Evolutionary conservation across 1,140 invertebrate species (phyloP), one percentile per base, ranked within the genome.

Genomic region (Lamellibrachia luymesi): DNA sequence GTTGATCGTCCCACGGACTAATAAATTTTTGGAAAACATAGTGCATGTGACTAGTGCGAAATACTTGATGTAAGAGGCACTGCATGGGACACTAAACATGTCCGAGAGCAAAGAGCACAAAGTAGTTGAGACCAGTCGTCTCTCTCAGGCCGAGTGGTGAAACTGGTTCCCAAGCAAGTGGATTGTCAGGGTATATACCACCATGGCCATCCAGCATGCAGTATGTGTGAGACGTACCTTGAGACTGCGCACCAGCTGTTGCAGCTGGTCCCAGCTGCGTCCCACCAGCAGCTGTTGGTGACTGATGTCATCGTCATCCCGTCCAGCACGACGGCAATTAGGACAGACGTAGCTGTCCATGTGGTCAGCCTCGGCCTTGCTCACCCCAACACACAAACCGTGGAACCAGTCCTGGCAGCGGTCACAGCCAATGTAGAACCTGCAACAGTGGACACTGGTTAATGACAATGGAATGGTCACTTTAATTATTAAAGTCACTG

Each of bases 401-500:
- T 99, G 99, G 96, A 99, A 99, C 99, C 99, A 99, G 96, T 99
- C 98, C 96, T 99, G 98, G 96, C 99, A 99, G 92, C 98, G 97
- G 96, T 99, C 99, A 96, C 99, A 99, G 95, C 98, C 99, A 95
- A 99, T 99, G 96, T 99, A 99, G 96, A 99, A 99, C 96, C 98
- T 98, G 94, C 7, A 92, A 92, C 22, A 93, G 91, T 90, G 92
- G 51, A 92, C 38, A 51, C 6, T 92, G 38, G 92, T 7, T 17
- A 51, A n/a, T 52, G 50, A 80, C 5, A 7, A 64, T 93, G 10
- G 90, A 50, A 91, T 10, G 51, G n/a, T n/a, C n/a, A n/a, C n/a
- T n/a, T n/a, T n/a, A n/a, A n/a, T n/a, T n/a, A n/a, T n/a, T n/a
- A 38, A 38, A 38, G 1, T 38, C 38, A 38, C 38, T 38, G 38